Evolutionary conservation across 2,888 invertebrate species (phyloP).

Genomic region (Anthophora plumipes): DNA sequence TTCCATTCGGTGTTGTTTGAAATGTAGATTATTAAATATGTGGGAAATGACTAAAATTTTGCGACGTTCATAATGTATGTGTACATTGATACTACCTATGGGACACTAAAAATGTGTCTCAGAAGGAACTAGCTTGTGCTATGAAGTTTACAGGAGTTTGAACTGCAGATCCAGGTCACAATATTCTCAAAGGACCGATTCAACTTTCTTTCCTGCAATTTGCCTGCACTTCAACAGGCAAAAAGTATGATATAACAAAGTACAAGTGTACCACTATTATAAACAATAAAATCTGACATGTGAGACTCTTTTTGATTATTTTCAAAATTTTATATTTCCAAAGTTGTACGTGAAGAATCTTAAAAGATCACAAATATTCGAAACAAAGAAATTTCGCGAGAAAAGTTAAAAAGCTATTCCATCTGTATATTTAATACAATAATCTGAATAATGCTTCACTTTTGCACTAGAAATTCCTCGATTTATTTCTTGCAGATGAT

Average conservation of each 20-base stretch:
- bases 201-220: background rate
- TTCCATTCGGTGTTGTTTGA: background rate
- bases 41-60: background rate
- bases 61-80: background rate
- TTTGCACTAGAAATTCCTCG: too few species aligned
- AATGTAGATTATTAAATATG: background rate
- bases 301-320: too few species aligned
- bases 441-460: too few species aligned
- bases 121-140: background rate
- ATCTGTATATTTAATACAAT: too few species aligned
- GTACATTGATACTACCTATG: background rate
- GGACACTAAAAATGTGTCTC: background rate
- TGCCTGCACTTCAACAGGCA: background rate
- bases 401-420: too few species aligned
- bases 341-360: too few species aligned
- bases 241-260: background rate
- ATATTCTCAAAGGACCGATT: background rate
- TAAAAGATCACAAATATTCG: too few species aligned
- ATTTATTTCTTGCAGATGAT: too few species aligned
- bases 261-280: too few species aligned
- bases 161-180: background rate
- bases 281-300: background rate
- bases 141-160: slow-evolving; percentile 8
- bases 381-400: too few species aligned
- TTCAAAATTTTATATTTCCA: too few species aligned